Evolutionary conservation across 2,888 invertebrate genomes (phyloP).

Genomic region (Ypsolopha scabrella): DNA sequence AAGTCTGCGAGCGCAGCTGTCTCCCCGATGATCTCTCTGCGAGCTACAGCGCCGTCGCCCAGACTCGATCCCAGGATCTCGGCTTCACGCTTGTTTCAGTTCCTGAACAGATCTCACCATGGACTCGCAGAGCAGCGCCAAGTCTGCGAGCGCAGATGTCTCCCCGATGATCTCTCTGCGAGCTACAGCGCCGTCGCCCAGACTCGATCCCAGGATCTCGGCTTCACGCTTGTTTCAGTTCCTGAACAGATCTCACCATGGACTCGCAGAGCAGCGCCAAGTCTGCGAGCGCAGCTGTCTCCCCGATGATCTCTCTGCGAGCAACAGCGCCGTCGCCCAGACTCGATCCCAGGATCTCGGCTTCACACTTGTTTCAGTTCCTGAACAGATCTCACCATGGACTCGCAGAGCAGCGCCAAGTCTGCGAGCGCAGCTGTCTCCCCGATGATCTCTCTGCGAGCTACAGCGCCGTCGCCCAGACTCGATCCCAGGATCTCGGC

Average conservation of each 20-base stretch:
- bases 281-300: constrained; percentile 84
- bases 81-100: constrained; percentile 76
- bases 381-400: constrained; percentile 70
- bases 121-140: constrained; percentile 92
- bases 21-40: constrained; percentile 89
- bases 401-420: constrained; percentile 91
- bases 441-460: constrained; percentile 86
- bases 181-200: constrained; percentile 88
- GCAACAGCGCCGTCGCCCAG: constrained; percentile 89
- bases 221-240: constrained; percentile 76
- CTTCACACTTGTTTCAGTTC: constrained; percentile 74
- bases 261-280: constrained; percentile 93
- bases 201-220: constrained; percentile 91
- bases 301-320: constrained; percentile 87
- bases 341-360: constrained; percentile 93
- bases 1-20: constrained; percentile 84
- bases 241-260: constrained; percentile 67
- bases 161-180: constrained; percentile 90
- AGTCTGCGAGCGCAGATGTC: constrained; percentile 81
- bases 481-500: constrained; percentile 95
- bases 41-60: constrained; percentile 87
- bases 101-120: constrained; percentile 68
- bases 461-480: constrained; percentile 88
- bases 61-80: constrained; percentile 93
- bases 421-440: constrained; percentile 86